Base-by-base conservation (phyloP, 2,797 vertebrate species). In the Buphagus erythrorhynchus region DNA sequence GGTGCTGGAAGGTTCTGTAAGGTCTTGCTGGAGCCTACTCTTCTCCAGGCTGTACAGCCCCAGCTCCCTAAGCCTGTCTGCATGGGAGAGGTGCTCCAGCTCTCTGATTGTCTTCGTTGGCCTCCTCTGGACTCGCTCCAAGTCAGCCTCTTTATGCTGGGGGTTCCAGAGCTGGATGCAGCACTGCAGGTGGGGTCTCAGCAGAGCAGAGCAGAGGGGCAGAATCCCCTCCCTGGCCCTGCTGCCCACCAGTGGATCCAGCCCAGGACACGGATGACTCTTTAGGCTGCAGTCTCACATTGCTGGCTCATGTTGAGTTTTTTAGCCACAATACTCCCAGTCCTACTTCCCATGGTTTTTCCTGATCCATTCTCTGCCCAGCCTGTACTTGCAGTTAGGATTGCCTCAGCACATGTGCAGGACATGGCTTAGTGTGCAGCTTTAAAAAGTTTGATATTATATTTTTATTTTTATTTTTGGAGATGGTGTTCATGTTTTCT, bases 131-230 rank as follows among this genome's bases (percentile, higher is more conserved):
- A 9, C 29, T 24, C 0, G 1, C 28, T 65, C 24, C 58, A 42
- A 25, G 10, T 31, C 31, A 22, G 7, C 26, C 5, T n/a, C 18
- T 48, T 49, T 65, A 10, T 42, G 5, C 2, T 31, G 8, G 2
- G 20, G 6, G 0, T 2, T 3, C 48, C 35, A 28, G 26, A 43
- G 15, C 26, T 28, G 16, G 29, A 14, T 2, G 1, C 49, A 51
- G 43, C n/a, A 0, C 28, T 63, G 22, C 51, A 45, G 28, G 24
- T 33, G 36, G n/a, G 16, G 4, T 43, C 43, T 79, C 3, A 62
- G 5, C 49, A 77, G 49, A 20, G 25, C 48, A 40, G 29, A 33
- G 26, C 42, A 73, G 42, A 36, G 54, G 42, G 22, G 3, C 58
- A 38, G 51, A 65, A 57, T 72, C 66, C 33, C 16, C 22, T 72